Percentiles rank a stretch among this genome's conserved stretches.
phyloP scores from a whole-genome alignment of 2,113 vertebrate genomes.

The Tragelaphus imberbis region DNA sequence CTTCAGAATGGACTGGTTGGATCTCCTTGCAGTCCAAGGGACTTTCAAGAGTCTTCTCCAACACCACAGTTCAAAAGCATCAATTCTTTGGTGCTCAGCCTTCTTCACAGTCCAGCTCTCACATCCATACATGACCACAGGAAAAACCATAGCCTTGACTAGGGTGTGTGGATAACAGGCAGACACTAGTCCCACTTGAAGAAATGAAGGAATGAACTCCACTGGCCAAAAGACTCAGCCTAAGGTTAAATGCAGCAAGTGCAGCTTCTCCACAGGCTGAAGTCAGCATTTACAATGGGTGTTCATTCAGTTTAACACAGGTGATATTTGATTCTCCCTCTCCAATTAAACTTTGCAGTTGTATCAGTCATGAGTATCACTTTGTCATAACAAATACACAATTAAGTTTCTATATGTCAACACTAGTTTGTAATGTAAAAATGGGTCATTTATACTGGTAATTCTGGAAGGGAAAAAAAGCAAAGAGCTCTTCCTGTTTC shows the following conservation, averaged over 20 bases:
- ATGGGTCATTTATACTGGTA: not conserved
- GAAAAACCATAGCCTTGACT: no score
- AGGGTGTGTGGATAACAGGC: no score
- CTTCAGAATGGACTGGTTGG: no score
- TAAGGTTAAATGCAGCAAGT: no score
- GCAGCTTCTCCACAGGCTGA: not conserved
- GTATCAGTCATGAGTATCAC: not conserved
- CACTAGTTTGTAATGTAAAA: not conserved
- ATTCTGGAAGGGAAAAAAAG: not conserved
- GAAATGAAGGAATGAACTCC: not conserved
- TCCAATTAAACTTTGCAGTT: not conserved
- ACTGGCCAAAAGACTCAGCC: not conserved
- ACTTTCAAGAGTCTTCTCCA: no score
- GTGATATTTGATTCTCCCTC: not conserved
- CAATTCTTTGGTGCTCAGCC: no score
- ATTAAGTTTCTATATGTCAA: not conserved
- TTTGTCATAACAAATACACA: constrained; percentile 22
- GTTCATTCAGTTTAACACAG: not conserved
- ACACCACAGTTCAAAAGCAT: no score
- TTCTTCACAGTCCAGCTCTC: no score
- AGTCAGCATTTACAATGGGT: not conserved
- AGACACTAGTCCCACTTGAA: not conserved
- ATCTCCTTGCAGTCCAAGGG: no score
- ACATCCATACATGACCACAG: no score
- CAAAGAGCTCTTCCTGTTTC: not conserved